Evolutionary conservation across 2,888 invertebrate genomes (phyloP), one percentile per base, ranked within the genome.

Genomic region (Trichopria drosophilae): DNA sequence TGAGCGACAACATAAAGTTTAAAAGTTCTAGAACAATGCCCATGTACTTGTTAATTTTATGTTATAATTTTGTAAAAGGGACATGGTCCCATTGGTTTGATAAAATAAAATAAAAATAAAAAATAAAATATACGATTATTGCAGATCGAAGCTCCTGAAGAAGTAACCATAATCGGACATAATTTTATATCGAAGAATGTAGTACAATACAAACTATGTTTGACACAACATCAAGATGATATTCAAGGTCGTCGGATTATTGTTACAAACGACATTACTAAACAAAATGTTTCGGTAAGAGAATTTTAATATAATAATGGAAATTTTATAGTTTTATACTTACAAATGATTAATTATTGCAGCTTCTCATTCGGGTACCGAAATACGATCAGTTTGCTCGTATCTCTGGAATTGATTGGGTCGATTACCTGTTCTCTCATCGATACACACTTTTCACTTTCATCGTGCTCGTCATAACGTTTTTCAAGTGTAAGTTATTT

Each of bases 231-330:
- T 54, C 64, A 67, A 15, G 69, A 73, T 2, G 72, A 73, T 35
- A 58, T 75, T 37, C 75, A 72, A 52, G 71, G 75, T 4, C 73
- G 69, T 35, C 71, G 69, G 60, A 53, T 73, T 29, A 53, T 65
- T 10, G 59, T 75, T 10, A 62, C 64, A 7, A 75, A 73, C 49
- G 71, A 71, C 29, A 56, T 75, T 1, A 75, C 74, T 0, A 71
- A 65, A 36, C 75, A 75, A 58, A 73, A 74, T 57, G 63, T 75
- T 58, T 69, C 73, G 39, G 73, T 73, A 60, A 59, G 67, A 62
- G 12, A 15, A 18, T 32, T 51, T 36, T 34, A 26, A 19, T 13
- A 1, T 34, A n/a, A 23, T 10, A 3, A 15, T 19, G 6, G 6
- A 13, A n/a, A 15, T 15, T 10, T 12, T n/a, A 18, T 4, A 34